Base-by-base conservation (phyloP, 35 echinoderm and acorn worm genomes). In the Anneissia japonica region DNA sequence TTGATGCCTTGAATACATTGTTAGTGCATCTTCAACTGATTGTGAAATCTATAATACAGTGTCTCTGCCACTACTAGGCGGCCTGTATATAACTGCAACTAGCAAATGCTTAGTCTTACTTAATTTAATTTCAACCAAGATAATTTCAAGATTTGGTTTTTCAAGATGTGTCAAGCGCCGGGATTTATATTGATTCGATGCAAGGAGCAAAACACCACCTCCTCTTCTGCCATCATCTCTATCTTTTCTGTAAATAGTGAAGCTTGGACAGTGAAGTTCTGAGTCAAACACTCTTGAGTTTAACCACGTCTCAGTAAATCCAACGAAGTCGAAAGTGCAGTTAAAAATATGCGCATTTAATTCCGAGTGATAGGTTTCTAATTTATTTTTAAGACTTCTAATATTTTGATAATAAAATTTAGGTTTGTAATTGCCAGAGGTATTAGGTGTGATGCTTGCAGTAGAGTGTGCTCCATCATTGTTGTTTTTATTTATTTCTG, bases 71-170 rank as follows among this genome's bases (percentile, higher is more conserved):
- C 10, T 37, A 38, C 64, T 55, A 0, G 41, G 41, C 28, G 43
- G 32, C 64, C 43, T 84, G 12, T 64, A 64, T 3, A 36, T 56
- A 12, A 84, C 82, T 33, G 19, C 82, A 32, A 84, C 3, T 33
- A 84, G n/a, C 37, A 84, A 14, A 34, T 36, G 31, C 29, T 41
- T 82, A 0, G 28, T 46, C 23, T 56, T 84, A 4, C 41, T 56
- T 30, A 84, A 45, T 23, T 64, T n/a, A 17, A 72, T 45, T 64
- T 84, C 82, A 32, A 64, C 82, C 38, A 16, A 84, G 30, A 84
- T 11, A 34, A 84, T 0, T 84, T 84, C 43, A 30, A 72, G 3
- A 10, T 43, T n/a, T 3, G 51, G 19, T 10, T 55, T 30, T 26
- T 84, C 43, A 30, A 84, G 28, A n/a, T 84, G 43, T 0, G 32